Base-by-base conservation (phyloP, 2,888 invertebrate species). In the Thalpophila matura region DNA sequence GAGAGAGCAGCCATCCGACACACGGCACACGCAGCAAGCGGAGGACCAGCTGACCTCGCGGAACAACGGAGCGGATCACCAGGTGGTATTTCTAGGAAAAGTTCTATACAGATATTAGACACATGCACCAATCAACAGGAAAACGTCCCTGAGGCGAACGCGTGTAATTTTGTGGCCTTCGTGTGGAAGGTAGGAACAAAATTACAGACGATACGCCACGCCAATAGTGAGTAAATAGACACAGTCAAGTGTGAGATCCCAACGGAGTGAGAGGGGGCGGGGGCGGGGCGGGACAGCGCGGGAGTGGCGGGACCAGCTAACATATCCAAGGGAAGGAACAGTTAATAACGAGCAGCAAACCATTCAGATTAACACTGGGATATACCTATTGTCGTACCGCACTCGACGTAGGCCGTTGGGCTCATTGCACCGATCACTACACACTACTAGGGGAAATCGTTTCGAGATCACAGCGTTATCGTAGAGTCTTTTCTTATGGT, bases 341-440 rank as follows among this genome's bases (percentile, higher is more conserved):
- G 91, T 91, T 88, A 92, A 88, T 89, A 91, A 92, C 94, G 94
- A 93, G 95, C 94, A 94, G 95, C 95, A 94, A 94, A 94, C 94
- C 93, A 93, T 91, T 89, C 88, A 92, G 89, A 90, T 85, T 80
- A 90, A 89, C 88, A 90, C 85, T 88, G 91, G 89, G 89, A 86
- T 85, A 91, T 95, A 95, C 94, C 94, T 95, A 95, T 86, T 80
- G 85, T 82, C 77, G 84, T 62, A 80, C 83, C 85, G 88, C 85
- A 69, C 81, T 78, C 85, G 85, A 82, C 81, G 85, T 71, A 80
- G 84, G 86, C 86, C 86, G 83, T 82, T 84, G 81, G 83, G 79
- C 80, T 61, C 69, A 71, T 71, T 79, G 79, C 80, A 78, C 70
- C 78, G 73, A 68, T 73, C 83, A 82, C 88, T 88, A 89, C 86